Percentiles rank a stretch among this genome's conserved stretches.
Conservation (phyloP, 2,113 vertebrate species). For the Atrichornis clamosus region DNA sequence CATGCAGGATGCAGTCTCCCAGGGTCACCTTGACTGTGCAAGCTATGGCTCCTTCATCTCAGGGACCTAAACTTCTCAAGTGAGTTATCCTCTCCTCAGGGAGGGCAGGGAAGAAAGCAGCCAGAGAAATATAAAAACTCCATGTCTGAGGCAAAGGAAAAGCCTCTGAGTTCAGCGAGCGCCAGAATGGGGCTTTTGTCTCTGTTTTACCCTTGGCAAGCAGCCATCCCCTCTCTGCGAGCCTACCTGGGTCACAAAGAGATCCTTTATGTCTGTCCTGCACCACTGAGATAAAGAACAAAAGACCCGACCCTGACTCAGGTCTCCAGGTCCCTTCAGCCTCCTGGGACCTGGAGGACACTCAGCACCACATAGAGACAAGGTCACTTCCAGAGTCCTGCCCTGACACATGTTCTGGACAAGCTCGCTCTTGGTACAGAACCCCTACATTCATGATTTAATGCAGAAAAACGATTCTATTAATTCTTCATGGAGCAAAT, state of each 20-base stretch:
- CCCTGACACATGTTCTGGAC: not conserved
- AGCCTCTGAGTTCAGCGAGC: not conserved
- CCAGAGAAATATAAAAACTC: not conserved
- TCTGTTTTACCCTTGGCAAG: not conserved
- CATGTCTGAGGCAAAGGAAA: not conserved
- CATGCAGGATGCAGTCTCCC: not conserved
- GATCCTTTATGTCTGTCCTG: constrained; percentile 15
- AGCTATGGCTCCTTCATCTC: not conserved
- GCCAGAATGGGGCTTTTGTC: constrained; percentile 29
- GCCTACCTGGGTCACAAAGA: constrained; percentile 46
- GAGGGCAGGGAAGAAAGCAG: not conserved
- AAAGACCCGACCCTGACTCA: not conserved
- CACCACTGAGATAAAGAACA: not conserved
- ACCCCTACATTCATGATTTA: not conserved
- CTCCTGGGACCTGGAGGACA: not conserved
- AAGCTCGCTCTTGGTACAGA: not conserved
- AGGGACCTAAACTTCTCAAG: not conserved
- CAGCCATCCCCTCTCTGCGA: not conserved
- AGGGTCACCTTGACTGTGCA: not conserved
- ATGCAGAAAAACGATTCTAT: not conserved
- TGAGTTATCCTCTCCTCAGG: not conserved
- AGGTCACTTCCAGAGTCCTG: not conserved
- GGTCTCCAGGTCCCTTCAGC: not conserved
- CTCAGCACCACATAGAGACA: not conserved
- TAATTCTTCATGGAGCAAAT: not conserved